A percentile compares a stretch with the other conserved stretches of the same genome.
Evolutionary conservation across 2,888 invertebrate genomes (phyloP).

Genomic region (Altica lythri): DNA sequence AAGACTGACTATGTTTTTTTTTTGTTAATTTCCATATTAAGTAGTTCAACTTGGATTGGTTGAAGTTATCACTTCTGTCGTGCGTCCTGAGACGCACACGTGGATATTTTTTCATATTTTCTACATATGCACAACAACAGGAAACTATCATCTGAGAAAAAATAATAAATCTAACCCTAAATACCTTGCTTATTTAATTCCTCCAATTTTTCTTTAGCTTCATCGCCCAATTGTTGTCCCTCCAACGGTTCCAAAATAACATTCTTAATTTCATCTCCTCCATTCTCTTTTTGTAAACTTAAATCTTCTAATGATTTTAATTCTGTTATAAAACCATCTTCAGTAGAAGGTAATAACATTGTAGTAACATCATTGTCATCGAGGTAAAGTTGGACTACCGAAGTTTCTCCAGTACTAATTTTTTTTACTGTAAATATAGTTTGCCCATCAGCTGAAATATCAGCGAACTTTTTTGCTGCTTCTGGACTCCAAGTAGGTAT

Average conservation of each 20-base stretch:
- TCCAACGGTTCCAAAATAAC: slow-evolving; percentile 40
- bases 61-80: no score
- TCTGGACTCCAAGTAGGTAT: slow-evolving; percentile 66
- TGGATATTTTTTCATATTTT: not conserved
- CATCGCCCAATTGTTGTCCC: slow-evolving; percentile 52
- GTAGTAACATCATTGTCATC: slow-evolving; percentile 68
- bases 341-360: slow-evolving; percentile 56
- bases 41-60: no score
- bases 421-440: slow-evolving; percentile 72
- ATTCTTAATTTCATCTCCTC: slow-evolving; percentile 25
- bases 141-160: slow-evolving; percentile 5
- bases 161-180: slow-evolving; percentile 35
- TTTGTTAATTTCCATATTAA: no score
- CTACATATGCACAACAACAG: not conserved
- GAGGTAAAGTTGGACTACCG: slow-evolving; percentile 65
- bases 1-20: no score
- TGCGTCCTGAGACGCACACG: no score
- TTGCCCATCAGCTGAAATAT: slow-evolving; percentile 70
- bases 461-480: slow-evolving; percentile 69
- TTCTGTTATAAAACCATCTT: slow-evolving; percentile 64
- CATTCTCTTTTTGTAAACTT: slow-evolving; percentile 36
- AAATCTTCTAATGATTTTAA: slow-evolving; percentile 60
- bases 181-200: slow-evolving; percentile 34
- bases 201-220: slow-evolving; percentile 28
- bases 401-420: slow-evolving; percentile 68